phyloP scores from a whole-genome alignment of 2,797 vertebrate genomes.

The Xiphophorus birchmanni region DNA sequence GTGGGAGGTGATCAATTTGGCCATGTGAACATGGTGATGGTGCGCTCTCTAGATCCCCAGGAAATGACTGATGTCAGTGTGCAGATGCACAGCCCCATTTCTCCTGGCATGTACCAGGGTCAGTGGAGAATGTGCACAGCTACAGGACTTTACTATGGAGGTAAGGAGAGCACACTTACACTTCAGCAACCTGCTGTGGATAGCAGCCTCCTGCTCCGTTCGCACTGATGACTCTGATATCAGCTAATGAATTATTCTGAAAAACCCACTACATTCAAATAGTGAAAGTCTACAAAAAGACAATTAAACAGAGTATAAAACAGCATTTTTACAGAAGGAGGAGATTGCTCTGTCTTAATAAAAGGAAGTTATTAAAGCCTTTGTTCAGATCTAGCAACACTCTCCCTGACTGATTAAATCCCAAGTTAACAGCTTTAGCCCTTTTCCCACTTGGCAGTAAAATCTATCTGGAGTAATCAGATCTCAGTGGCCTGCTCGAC shows the following conservation, averaged over 20 bases:
- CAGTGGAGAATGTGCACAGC: slow-evolving; percentile 99
- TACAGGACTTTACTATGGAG: slow-evolving; percentile 96
- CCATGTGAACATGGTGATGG: slow-evolving; percentile 98
- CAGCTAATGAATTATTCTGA: not conserved
- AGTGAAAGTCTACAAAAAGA: not conserved
- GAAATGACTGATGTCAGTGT: slow-evolving; percentile 97
- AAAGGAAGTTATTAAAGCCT: not conserved
- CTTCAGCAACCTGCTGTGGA: not conserved
- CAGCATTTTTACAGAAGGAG: not conserved
- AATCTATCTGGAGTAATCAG: not conserved
- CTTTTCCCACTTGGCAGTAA: not conserved
- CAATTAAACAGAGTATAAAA: not conserved
- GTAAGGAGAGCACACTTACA: slow-evolving; percentile 81
- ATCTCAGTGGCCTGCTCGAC: not conserved
- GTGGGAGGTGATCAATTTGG: slow-evolving; percentile 98
- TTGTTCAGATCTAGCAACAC: not conserved
- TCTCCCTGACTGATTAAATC: not conserved
- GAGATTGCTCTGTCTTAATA: not conserved
- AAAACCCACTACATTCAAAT: not conserved
- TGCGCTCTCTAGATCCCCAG: slow-evolving; percentile 94
- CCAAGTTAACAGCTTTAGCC: not conserved
- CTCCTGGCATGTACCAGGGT: slow-evolving; percentile 98
- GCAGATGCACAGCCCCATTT: slow-evolving; percentile 96
- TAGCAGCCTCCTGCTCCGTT: not conserved
- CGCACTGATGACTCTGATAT: not conserved